Percentiles rank a stretch among this genome's conserved stretches.
Evolutionary conservation across 2,797 vertebrate species (phyloP).

Genomic region (Thalassophryne amazonica): DNA sequence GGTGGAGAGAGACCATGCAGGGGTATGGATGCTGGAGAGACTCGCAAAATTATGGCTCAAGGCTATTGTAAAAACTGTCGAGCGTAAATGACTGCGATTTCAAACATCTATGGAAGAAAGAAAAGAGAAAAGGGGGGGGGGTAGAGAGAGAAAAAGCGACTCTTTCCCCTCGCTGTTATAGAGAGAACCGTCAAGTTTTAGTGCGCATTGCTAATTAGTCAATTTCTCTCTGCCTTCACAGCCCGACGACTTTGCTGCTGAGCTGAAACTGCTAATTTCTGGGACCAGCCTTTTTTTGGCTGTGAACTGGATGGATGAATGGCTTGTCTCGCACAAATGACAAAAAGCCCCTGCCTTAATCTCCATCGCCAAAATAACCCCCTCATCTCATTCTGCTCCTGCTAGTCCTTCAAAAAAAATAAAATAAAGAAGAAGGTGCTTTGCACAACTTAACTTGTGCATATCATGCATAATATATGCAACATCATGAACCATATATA

Average conservation of each 20-base stretch:
- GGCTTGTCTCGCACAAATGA: slow-evolving; percentile 99
- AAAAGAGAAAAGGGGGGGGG: slow-evolving; percentile 86
- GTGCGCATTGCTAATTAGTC: slow-evolving; percentile 99
- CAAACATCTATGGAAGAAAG: slow-evolving; percentile 99
- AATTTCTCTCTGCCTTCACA: slow-evolving; percentile 99
- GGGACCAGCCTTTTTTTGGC: slow-evolving; percentile 99
- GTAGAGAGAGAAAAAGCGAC: slow-evolving; percentile 92
- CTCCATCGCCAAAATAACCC: slow-evolving; percentile 97
- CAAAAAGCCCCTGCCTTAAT: slow-evolving; percentile 99
- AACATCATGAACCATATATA: slow-evolving; percentile 11
- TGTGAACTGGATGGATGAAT: slow-evolving; percentile 99
- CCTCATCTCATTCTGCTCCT: slow-evolving; percentile 94
- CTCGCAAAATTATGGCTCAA: slow-evolving; percentile 99
- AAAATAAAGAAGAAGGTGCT: slow-evolving; percentile 87
- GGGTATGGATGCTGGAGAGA: slow-evolving; percentile 99
- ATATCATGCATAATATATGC: slow-evolving; percentile 38
- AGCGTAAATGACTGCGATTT: slow-evolving; percentile 99
- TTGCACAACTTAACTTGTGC: slow-evolving; percentile 83
- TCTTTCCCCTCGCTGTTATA: slow-evolving; percentile 95
- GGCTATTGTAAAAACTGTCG: slow-evolving; percentile 99
- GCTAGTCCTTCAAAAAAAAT: slow-evolving; percentile 86
- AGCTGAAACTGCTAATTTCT: slow-evolving; percentile 99
- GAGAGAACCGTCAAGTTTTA: slow-evolving; percentile 99
- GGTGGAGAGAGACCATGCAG: slow-evolving; percentile 99
- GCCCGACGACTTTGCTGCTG: slow-evolving; percentile 99